phyloP scores from a whole-genome alignment of 1,140 invertebrate species.

The Drosophila murphyi region DNA sequence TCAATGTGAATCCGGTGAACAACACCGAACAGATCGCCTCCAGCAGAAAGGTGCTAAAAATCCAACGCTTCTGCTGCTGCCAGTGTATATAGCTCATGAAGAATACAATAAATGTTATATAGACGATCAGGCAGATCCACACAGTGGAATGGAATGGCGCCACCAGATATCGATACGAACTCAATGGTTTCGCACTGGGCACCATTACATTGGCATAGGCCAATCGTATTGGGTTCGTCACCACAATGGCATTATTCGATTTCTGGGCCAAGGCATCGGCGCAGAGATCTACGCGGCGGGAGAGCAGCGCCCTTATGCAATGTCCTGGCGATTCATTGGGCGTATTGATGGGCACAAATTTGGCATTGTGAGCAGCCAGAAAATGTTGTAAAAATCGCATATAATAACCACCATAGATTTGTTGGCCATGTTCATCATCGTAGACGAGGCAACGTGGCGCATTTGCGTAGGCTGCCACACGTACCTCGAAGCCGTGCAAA shows the following conservation, averaged over 20 bases:
- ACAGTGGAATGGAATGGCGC: conserved; percentile 54
- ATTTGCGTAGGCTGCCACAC: conserved; percentile 57
- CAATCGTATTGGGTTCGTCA: conserved; percentile 47
- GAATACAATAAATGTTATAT: conserved; percentile 47
- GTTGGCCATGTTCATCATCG: conserved; percentile 10
- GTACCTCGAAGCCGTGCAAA: conserved; percentile 40
- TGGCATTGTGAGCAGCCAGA: conserved; percentile 38
- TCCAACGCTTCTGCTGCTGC: conserved; percentile 43
- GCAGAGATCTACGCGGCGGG: conserved; percentile 51
- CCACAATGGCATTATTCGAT: conserved; percentile 5
- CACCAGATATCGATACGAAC: conserved; percentile 52
- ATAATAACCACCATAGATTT: conserved; percentile 48
- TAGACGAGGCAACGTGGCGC: conserved; percentile 50
- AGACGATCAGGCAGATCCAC: conserved; percentile 52
- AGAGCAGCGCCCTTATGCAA: conserved; percentile 38
- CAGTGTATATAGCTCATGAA: conserved; percentile 59
- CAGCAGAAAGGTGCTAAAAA: conserved; percentile 59
- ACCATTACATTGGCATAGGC: conserved; percentile 63
- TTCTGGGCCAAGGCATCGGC: conserved; percentile 52
- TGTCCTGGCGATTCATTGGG: conserved; percentile 44
- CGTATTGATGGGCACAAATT: conserved; percentile 45
- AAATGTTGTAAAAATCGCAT: conserved; percentile 54
- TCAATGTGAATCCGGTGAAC: conserved; percentile 41
- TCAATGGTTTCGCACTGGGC: conserved; percentile 44
- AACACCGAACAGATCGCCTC: conserved; percentile 61